Conservation (phyloP, 2,113 vertebrate genomes). For the Bufo gargarizans region DNA sequence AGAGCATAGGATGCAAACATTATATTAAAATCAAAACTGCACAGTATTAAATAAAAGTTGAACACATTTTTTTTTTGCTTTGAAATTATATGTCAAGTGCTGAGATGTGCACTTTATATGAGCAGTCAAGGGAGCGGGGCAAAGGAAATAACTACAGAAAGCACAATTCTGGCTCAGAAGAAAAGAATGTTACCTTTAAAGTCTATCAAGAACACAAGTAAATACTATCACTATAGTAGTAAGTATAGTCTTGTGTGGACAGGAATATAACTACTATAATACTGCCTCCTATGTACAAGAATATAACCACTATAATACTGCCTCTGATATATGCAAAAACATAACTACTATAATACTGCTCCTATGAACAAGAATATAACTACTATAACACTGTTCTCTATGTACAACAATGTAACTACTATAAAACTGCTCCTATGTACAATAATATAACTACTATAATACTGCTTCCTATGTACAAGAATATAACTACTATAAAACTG, state of each 20-base stretch:
- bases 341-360: background rate
- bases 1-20: background rate
- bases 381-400: background rate
- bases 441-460: slow-evolving; percentile 1
- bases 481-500: slow-evolving; percentile 1
- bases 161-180: no score
- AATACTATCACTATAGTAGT: no score
- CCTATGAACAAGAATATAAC: slow-evolving; percentile 2
- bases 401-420: background rate
- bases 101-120: background rate
- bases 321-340: background rate
- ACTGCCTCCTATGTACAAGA: no score
- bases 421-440: background rate
- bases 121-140: background rate
- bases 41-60: no score
- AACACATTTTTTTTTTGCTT: no score
- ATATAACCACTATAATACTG: background rate
- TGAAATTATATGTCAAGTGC: no score
- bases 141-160: background rate
- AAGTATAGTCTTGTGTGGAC: no score
- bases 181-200: no score
- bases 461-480: background rate
- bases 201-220: no score
- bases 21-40: background rate
- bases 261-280: no score